phyloP scores from a whole-genome alignment of 2,888 invertebrate genomes.

The Barypeithes pellucidus region DNA sequence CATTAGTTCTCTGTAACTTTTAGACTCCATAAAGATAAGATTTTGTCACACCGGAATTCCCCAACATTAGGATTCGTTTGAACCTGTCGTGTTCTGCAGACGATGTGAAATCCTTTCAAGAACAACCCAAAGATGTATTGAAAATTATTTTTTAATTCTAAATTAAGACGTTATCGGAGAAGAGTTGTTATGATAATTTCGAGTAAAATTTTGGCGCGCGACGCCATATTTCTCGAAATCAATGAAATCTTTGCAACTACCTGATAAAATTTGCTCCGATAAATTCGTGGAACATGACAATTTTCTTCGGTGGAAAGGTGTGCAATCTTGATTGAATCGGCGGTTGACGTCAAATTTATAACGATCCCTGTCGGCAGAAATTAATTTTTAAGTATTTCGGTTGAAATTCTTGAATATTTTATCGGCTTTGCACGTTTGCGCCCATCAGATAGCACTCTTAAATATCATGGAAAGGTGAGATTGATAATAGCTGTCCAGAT shows the following conservation, averaged over 20 bases:
- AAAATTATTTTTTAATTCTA: no score
- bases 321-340: conserved; percentile 28
- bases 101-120: no score
- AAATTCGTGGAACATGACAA: conserved; percentile 5
- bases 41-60: background rate
- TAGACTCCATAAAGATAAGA: background rate
- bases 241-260: conserved; percentile 14
- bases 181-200: no score
- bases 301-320: conserved; percentile 21
- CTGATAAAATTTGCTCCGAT: background rate
- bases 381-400: conserved; percentile 19
- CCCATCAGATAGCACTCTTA: no score
- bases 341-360: conserved; percentile 22
- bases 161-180: no score
- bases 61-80: background rate
- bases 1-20: background rate
- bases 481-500: no score
- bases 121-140: no score
- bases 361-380: conserved; percentile 11
- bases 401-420: conserved; percentile 6
- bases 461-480: no score
- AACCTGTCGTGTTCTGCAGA: background rate
- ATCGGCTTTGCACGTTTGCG: no score
- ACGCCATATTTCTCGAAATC: no score
- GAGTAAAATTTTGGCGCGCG: no score